Percentiles rank a stretch among this genome's conserved stretches.
These are phyloP conservation scores for Trichomalopsis sarcophagae DNA, from an alignment of 1,140 invertebrate genomes.

Conservation along the genomic window DNA sequence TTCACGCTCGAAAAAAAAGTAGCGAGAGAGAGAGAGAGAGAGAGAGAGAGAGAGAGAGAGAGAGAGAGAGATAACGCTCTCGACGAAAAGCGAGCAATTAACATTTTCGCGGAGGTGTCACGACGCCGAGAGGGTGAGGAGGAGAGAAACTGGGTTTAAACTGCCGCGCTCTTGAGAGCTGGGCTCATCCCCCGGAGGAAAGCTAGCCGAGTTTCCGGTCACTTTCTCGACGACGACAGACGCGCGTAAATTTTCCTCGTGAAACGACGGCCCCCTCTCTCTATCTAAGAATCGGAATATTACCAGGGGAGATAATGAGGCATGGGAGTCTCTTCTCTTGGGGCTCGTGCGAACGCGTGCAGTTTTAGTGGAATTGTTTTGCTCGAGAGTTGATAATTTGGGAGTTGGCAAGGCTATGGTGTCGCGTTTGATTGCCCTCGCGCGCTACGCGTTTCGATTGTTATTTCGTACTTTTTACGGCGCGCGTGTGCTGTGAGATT, in stretches of 20 bases:
- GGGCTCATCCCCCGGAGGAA: conserved; percentile 25
- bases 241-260: conserved; percentile 15
- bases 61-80: not conserved
- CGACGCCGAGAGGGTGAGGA: not conserved
- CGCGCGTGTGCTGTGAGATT: too few species aligned
- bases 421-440: not conserved
- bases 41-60: too few species aligned
- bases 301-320: not conserved
- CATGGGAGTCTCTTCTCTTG: not conserved
- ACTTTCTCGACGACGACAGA: not conserved
- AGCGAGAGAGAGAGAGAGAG: too few species aligned
- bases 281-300: conserved; percentile 28
- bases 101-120: conserved; percentile 8
- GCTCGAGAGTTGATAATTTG: conserved; percentile 9
- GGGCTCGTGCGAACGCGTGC: too few species aligned
- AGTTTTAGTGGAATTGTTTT: conserved; percentile 11
- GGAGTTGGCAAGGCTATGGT: not conserved
- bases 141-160: not conserved
- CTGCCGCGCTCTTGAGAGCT: not conserved
- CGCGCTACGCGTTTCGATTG: conserved; percentile 20
- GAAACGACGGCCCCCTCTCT: too few species aligned
- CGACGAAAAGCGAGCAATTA: conserved; percentile 25
- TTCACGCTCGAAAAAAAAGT: not conserved
- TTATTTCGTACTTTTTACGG: not conserved
- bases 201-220: not conserved